These are phyloP conservation scores for Drosophila pseudotalamancana DNA, from an alignment of 2,888 invertebrate genomes.

Conservation along the genomic window DNA sequence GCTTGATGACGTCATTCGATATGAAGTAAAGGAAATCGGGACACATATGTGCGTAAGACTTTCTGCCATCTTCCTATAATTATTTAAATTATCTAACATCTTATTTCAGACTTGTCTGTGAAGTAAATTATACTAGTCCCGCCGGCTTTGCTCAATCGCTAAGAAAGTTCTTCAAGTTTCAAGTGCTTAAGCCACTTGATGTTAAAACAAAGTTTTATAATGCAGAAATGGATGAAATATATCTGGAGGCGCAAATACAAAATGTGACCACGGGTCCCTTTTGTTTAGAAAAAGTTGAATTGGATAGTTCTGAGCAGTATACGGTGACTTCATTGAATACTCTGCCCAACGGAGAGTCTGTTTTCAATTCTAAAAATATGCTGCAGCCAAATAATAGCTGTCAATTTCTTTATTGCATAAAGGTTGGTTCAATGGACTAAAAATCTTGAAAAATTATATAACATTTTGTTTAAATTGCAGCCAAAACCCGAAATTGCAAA, in stretches of 20 bases:
- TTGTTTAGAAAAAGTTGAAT: slow-evolving; percentile 95
- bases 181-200: slow-evolving; percentile 98
- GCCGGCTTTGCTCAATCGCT: slow-evolving; percentile 92
- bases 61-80: neutral
- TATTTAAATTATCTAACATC: neutral
- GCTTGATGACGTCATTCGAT: slow-evolving; percentile 97
- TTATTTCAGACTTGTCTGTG: slow-evolving; percentile 92
- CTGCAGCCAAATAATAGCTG: slow-evolving; percentile 95
- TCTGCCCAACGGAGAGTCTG: slow-evolving; percentile 88
- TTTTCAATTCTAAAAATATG: slow-evolving; percentile 91
- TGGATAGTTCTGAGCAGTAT: slow-evolving; percentile 97
- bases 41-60: slow-evolving; percentile 93
- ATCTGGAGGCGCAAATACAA: slow-evolving; percentile 91
- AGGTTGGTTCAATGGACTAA: slow-evolving; percentile 76
- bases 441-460: too few relatives aligned
- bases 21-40: slow-evolving; percentile 99
- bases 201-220: slow-evolving; percentile 99
- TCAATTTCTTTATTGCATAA: slow-evolving; percentile 97
- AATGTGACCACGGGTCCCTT: slow-evolving; percentile 97
- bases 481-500: slow-evolving; percentile 91
- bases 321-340: slow-evolving; percentile 91
- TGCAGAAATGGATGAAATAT: slow-evolving; percentile 92
- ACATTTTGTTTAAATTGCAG: slow-evolving; percentile 43
- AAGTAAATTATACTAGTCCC: slow-evolving; percentile 94
- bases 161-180: slow-evolving; percentile 98